Percentiles rank a stretch among this genome's conserved stretches.
Evolutionary conservation across 2,797 vertebrate genomes (phyloP).

Genomic region (Trichosurus vulpecula): DNA sequence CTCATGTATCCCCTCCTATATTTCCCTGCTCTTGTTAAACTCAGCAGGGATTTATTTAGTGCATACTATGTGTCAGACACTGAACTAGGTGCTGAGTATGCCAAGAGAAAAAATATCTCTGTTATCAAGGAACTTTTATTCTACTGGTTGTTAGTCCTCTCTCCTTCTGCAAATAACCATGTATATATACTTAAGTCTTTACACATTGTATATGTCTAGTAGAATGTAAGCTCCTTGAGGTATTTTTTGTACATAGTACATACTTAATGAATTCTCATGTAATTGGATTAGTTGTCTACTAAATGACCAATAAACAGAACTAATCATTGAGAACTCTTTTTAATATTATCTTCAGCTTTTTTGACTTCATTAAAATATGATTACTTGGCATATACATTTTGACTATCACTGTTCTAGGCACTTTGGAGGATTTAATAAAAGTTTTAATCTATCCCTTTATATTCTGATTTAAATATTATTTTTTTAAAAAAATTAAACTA

Average conservation of each 20-base stretch:
- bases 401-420: not conserved
- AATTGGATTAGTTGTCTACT: not conserved
- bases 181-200: not conserved
- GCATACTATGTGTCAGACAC: not conserved
- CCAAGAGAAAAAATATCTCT: not conserved
- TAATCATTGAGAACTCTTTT: not conserved
- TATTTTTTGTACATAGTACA: not conserved
- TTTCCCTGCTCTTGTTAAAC: constrained; percentile 29
- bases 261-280: not conserved
- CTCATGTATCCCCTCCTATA: constrained; percentile 3
- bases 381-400: not conserved
- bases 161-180: not conserved
- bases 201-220: not conserved
- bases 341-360: not conserved
- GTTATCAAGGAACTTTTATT: not conserved
- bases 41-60: constrained; percentile 44
- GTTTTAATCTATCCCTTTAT: not conserved
- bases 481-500: not conserved
- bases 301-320: not conserved
- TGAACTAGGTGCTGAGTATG: not conserved
- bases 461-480: constrained; percentile 8
- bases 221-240: not conserved
- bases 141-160: not conserved
- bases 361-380: not conserved
- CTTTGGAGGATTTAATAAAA: not conserved